Evolutionary conservation across 2,888 invertebrate species (phyloP), one percentile per base, ranked within the genome.

Genomic region (Adineta ricciae): DNA sequence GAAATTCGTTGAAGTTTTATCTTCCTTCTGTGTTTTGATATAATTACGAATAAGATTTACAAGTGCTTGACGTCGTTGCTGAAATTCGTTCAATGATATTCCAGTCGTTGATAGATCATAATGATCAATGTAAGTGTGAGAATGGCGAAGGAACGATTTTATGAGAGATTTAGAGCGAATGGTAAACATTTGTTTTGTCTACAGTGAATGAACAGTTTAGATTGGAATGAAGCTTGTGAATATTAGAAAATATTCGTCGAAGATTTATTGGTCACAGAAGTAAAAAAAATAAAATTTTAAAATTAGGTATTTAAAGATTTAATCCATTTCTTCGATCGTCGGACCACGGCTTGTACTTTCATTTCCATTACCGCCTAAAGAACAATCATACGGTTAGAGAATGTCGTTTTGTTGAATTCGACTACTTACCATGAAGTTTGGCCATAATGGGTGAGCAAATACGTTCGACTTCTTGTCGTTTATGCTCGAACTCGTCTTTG

Each of bases 371-470:
- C 32, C 87, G 87, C 24, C 86, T 85, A 84, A 82, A 93, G 93
- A 91, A 93, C 16, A 50, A 50, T 3, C 3, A 50, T 19, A 16
- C 19, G 19, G 19, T 3, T 50, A 16, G 19, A 50, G 7, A 87
- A 87, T 46, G 46, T 46, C 5, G 14, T 19, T 50, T 50, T 50
- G 9, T 50, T 50, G 21, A 86, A 86, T 56, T 9, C 14, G 27
- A 82, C 89, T 89, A 84, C 89, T 90, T 50, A 88, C 88, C 95
- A 92, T 96, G 96, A 92, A 97, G 91, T 92, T 96, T 96, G 86
- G 96, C 95, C 90, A 97, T 94, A 91, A 97, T 96, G 46, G 96
- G 96, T 91, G 94, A 95, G 93, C 96, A 96, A 83, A 96, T 92
- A 86, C 93, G 93, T 91, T 97, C 96, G 88, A 97, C 91, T 91